phyloP scores from a whole-genome alignment of 2,888 invertebrate genomes.

The Drosophila conformis region DNA sequence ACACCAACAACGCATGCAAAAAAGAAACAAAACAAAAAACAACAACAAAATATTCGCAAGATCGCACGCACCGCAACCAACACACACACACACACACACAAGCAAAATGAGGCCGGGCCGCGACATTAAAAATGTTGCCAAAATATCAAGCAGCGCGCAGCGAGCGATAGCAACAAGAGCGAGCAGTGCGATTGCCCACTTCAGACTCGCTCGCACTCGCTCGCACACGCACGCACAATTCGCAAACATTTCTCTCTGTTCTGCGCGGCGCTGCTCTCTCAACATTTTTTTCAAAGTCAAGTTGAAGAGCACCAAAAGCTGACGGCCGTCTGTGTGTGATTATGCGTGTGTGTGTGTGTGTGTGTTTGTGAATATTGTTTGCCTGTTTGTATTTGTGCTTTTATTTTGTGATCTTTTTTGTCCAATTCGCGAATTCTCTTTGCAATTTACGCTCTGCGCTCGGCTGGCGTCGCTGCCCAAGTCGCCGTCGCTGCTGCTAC shows the following conservation, averaged over 20 bases:
- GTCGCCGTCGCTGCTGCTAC: neutral
- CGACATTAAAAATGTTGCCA: constrained; percentile 64
- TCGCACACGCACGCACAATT: constrained; percentile 34
- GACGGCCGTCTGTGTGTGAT: constrained; percentile 30
- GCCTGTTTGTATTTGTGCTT: constrained; percentile 3
- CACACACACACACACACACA: constrained; percentile 6
- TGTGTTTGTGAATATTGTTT: constrained; percentile 7
- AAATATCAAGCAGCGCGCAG: constrained; percentile 19
- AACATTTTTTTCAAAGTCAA: constrained; percentile 75
- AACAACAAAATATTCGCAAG: constrained; percentile 25
- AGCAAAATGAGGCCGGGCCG: constrained; percentile 33
- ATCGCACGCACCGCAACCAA: constrained; percentile 39
- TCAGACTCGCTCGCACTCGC: constrained; percentile 2
- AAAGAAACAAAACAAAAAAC: neutral
- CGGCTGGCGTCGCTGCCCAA: constrained; percentile 10
- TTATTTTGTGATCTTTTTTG: constrained; percentile 56
- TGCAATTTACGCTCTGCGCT: constrained; percentile 23
- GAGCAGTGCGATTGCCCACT: neutral
- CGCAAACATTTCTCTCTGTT: constrained; percentile 30
- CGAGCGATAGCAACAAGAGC: neutral
- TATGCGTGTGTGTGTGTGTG: neutral
- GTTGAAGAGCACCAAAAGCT: constrained; percentile 67
- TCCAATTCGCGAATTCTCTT: constrained; percentile 68
- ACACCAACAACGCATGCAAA: constrained; percentile 27
- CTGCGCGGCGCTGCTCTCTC: constrained; percentile 49